phyloP scores from a whole-genome alignment of 2,888 invertebrate genomes.

The Ariolimax columbianus region DNA sequence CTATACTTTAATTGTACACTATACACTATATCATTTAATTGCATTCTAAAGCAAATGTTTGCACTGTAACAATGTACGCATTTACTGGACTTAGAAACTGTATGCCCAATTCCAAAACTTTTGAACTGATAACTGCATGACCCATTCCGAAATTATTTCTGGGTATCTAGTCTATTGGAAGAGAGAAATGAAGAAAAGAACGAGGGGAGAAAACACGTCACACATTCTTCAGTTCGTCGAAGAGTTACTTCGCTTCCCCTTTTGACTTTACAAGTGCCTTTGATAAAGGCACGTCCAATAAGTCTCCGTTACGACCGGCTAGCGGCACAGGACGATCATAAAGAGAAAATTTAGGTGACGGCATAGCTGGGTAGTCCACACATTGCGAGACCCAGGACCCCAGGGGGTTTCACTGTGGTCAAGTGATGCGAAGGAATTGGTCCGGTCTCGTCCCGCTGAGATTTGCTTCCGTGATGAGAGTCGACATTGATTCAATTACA shows the following conservation, averaged over 20 bases:
- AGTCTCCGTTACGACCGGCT: conserved; percentile 38
- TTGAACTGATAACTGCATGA: too few species aligned
- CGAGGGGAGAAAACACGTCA: neutral
- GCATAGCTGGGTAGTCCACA: conserved; percentile 37
- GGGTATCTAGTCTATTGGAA: neutral
- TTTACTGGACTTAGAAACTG: too few species aligned
- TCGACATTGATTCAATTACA: conserved; percentile 46
- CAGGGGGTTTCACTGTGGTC: conserved; percentile 42
- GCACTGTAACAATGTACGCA: too few species aligned
- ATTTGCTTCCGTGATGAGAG: conserved; percentile 34
- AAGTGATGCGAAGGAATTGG: conserved; percentile 46
- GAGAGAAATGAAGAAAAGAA: neutral
- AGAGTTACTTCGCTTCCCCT: conserved; percentile 21
- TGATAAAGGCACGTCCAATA: conserved; percentile 39
- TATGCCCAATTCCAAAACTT: too few species aligned
- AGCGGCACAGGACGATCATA: conserved; percentile 37
- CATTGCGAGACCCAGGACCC: conserved; percentile 23
- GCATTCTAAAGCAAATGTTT: too few species aligned
- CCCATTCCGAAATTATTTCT: neutral
- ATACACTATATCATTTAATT: too few species aligned
- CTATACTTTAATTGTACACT: too few species aligned
- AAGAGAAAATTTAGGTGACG: conserved; percentile 40
- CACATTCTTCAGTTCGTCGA: conserved; percentile 6
- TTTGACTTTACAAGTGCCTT: conserved; percentile 24
- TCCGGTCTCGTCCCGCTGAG: conserved; percentile 27